Conservation (phyloP, 2,888 invertebrate genomes). For the Elysia crispata region DNA sequence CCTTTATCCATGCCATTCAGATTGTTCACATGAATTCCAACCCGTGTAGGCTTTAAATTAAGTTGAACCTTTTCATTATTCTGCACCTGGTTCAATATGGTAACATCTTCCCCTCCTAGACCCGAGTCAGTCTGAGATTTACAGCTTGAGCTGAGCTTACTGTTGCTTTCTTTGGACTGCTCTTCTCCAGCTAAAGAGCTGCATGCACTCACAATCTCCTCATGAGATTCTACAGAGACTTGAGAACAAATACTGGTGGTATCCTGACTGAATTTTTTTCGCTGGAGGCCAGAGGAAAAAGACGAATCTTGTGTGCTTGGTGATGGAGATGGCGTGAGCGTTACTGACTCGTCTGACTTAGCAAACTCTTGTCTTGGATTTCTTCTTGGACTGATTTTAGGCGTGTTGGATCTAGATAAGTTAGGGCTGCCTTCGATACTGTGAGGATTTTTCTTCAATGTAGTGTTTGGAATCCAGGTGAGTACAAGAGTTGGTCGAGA, state of each 20-base stretch:
- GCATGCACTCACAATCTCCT: constrained; percentile 55
- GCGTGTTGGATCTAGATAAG: constrained; percentile 63
- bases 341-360: constrained; percentile 57
- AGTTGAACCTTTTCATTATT: constrained; percentile 64
- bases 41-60: constrained; percentile 55
- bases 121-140: constrained; percentile 68
- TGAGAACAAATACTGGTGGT: constrained; percentile 64
- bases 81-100: constrained; percentile 52
- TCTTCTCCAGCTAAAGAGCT: constrained; percentile 60
- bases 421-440: constrained; percentile 76
- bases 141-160: constrained; percentile 61
- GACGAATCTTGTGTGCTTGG: constrained; percentile 57
- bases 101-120: constrained; percentile 54
- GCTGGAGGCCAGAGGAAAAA: constrained; percentile 14
- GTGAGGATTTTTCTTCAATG: constrained; percentile 88
- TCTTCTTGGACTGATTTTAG: constrained; percentile 67
- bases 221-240: constrained; percentile 59
- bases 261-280: constrained; percentile 60
- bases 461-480: constrained; percentile 96
- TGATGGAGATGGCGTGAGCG: constrained; percentile 62
- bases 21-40: constrained; percentile 70
- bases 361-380: constrained; percentile 70
- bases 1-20: constrained; percentile 59
- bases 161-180: constrained; percentile 35
- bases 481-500: constrained; percentile 87